Base-by-base conservation (phyloP, 2,888 invertebrate species). In the Ichneumon xanthorius region DNA sequence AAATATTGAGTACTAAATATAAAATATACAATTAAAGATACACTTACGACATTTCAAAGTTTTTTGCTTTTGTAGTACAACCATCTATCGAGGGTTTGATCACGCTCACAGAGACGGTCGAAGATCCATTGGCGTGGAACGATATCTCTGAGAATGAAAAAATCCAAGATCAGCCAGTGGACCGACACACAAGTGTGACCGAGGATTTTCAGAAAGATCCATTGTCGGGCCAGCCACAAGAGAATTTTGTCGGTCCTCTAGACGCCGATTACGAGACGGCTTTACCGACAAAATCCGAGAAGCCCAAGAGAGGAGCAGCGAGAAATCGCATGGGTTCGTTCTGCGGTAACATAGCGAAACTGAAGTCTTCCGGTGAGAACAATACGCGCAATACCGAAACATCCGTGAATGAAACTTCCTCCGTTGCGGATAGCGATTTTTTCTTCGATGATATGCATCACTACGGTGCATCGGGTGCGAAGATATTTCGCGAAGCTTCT, bases 71-170 rank as follows among this genome's bases (percentile, higher is more conserved):
- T 80, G 1, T 63, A 91, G 91, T 91, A 45, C 88, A 90, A 86
- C 84, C 87, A 30, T 87, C 91, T 5, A 89, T 91, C 11, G 91
- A 91, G 37, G 86, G 89, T 26, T 84, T 92, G 7, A 90, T 92
- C 75, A 88, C 86, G 26, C 67, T 92, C 7, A 89, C 91, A 9
- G 87, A 90, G n/a, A 89, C 84, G 16, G 86, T 87, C 6, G 88
- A 88, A 22, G 22, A 61, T 58, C 75, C 82, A 5, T 3, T 61
- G 48, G 22, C 14, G 4, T 55, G 77, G 65, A 77, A 80, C 9
- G 40, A 68, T 3, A 14, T 0, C 4, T 50, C 63, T 16, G 37
- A 48, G 1, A 30, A 5, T 16, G 50, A 70, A 50, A 70, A 61
- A 4, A 75, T 26, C 7, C 45, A 55, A 11, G 26, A 40, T 40